Evolutionary conservation across 2,888 invertebrate species (phyloP).

Genomic region (Trichogramma dendrolimi): DNA sequence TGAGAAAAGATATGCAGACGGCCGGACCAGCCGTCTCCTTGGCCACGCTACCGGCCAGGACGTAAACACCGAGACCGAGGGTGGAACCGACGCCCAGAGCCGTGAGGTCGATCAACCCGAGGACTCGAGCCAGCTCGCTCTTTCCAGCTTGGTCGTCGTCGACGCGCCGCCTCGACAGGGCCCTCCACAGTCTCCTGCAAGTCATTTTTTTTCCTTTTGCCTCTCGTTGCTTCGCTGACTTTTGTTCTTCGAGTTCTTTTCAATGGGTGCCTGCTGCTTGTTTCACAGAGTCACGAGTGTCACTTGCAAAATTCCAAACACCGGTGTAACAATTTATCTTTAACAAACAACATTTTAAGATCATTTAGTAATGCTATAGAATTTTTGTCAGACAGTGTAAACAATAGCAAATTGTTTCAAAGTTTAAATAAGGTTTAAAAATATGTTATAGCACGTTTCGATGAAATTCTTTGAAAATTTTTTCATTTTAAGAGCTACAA

Average conservation of each 20-base stretch:
- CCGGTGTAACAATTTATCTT: no score
- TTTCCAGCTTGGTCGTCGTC: constrained; percentile 43
- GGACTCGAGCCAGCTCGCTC: constrained; percentile 61
- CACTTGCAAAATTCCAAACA: no score
- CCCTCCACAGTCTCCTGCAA: constrained; percentile 39
- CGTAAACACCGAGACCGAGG: constrained; percentile 91
- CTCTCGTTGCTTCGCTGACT: not conserved
- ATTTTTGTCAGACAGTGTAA: no score
- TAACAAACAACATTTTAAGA: no score
- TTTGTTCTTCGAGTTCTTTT: not conserved
- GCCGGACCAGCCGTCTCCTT: constrained; percentile 85
- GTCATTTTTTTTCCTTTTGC: constrained; percentile 33
- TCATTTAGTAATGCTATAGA: no score
- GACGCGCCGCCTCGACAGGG: constrained; percentile 53
- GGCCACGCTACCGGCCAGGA: constrained; percentile 86
- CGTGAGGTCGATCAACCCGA: constrained; percentile 79
- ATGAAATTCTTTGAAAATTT: no score
- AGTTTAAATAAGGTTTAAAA: no score
- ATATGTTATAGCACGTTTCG: no score
- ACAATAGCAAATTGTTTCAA: no score
- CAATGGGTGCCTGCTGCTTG: not conserved
- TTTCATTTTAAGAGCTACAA: no score
- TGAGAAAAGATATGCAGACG: constrained; percentile 82
- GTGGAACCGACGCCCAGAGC: constrained; percentile 84
- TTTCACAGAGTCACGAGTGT: no score